Base-by-base conservation (phyloP, 2,888 invertebrate genomes). In the Trichogramma evanescens region DNA sequence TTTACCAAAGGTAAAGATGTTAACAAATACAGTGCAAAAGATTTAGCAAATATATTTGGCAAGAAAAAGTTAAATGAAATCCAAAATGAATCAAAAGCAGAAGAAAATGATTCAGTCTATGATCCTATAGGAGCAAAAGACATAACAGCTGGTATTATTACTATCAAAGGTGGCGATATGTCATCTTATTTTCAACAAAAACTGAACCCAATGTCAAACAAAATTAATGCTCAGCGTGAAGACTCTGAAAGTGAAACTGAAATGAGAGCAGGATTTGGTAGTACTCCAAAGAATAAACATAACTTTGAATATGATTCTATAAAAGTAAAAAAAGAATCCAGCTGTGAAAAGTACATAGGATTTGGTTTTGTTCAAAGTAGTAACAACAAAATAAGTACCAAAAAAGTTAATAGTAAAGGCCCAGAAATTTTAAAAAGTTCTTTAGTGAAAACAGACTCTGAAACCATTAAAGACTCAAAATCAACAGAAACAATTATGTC, bases 1-100 rank as follows among this genome's bases (percentile, higher is more conserved):
- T 95, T 91, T 73, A 92, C 93, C 0, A 83, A 89, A 62, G 93
- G 93, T 0, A 96, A 96, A 80, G 95, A 96, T 66, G 72, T 77
- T 5, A 77, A 74, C 63, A 85, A 83, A 61, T 91, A 90, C 71
- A 89, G 89, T 67, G 83, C 86, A 65, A 90, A 92, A 73, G 95
- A 96, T 75, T 80, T 96, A 58, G 89, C 89, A 1, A 89, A 89
- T 73, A 92, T 93, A 69, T 88, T 93, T 75, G 91, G 91, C 0
- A 74, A 74, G 54, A 88, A 85, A 70, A 81, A 80, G 9, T 74
- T 84, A 0, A 58, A 62, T 53, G 73, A 68, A 13, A 65, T 61
- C 38, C 45, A 54, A 6, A 57, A 43, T 2, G 66, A 69, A 40
- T 45, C 54, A 42, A 53, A 57, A 26, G 26, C 3, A 26, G 26